phyloP scores from a whole-genome alignment of 53 echinoderm and acorn worm species.

The Holothuria scabra region DNA sequence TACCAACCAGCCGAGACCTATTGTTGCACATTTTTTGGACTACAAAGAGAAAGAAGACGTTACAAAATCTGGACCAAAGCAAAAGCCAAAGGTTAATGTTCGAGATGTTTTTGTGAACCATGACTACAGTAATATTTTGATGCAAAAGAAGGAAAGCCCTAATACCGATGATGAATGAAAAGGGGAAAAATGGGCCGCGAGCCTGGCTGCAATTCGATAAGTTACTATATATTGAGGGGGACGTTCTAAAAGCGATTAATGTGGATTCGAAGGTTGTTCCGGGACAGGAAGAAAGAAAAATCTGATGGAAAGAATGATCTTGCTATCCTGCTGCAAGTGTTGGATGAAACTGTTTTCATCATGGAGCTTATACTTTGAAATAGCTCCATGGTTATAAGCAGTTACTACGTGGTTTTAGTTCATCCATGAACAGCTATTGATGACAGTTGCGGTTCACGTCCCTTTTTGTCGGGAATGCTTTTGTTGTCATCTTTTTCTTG shows the following conservation, averaged over 20 bases:
- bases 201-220: background rate
- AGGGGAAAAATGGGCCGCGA: background rate
- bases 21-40: background rate
- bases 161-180: background rate
- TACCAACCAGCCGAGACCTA: constrained; percentile 4
- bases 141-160: background rate
- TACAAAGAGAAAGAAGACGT: constrained; percentile 3
- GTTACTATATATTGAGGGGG: background rate
- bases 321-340: background rate
- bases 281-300: background rate
- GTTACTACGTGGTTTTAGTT: no score
- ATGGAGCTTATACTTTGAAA: no score
- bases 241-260: background rate
- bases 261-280: background rate
- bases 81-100: background rate
- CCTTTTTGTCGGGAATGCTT: no score
- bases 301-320: background rate
- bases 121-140: background rate
- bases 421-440: no score
- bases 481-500: no score
- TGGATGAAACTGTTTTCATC: no score
- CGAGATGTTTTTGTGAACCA: constrained; percentile 4
- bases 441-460: no score
- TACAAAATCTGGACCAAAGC: background rate
- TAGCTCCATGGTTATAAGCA: no score